These are phyloP conservation scores for Drosophila albomicans DNA, from an alignment of 1,140 invertebrate species.

Conservation along the genomic window DNA sequence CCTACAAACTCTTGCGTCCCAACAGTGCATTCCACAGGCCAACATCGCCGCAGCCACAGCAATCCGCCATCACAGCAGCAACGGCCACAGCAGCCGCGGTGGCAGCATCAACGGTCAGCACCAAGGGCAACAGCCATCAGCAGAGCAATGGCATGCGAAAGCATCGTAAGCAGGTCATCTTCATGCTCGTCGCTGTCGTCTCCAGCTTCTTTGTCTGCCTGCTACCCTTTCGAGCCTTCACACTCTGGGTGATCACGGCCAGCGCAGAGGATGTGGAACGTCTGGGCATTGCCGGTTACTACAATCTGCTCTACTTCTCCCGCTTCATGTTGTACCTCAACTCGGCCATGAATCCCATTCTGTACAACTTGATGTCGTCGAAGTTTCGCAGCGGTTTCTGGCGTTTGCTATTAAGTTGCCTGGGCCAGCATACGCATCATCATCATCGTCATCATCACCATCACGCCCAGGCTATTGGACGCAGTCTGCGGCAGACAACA, in stretches of 20 bases:
- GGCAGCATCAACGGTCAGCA: constrained; percentile 22
- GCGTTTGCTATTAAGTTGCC: constrained; percentile 74
- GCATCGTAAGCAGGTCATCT: constrained; percentile 91
- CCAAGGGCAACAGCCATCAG: constrained; percentile 73
- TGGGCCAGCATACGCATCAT: constrained; percentile 57
- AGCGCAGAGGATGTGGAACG: constrained; percentile 87
- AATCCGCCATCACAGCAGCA: background rate
- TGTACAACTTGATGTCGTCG: constrained; percentile 95
- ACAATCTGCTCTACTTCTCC: constrained; percentile 93
- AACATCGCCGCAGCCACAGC: constrained; percentile 83
- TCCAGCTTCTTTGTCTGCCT: constrained; percentile 95
- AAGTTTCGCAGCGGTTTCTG: constrained; percentile 94
- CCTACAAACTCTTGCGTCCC: constrained; percentile 89
- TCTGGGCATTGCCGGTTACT: constrained; percentile 93
- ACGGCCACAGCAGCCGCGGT: background rate
- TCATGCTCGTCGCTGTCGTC: constrained; percentile 96
- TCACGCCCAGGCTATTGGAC: constrained; percentile 37
- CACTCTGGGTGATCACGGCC: constrained; percentile 92
- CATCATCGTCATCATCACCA: constrained; percentile 63
- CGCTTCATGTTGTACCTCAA: constrained; percentile 95
- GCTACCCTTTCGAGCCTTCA: constrained; percentile 93
- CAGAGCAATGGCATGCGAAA: constrained; percentile 85
- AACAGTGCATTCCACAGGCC: constrained; percentile 81
- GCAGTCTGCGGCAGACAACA: constrained; percentile 48
- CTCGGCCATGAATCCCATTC: constrained; percentile 95